A percentile compares a stretch with the other conserved stretches of the same genome.
These are phyloP conservation scores for Scaptomyza flava DNA, from an alignment of 2,888 invertebrate species.

Conservation along the genomic window DNA sequence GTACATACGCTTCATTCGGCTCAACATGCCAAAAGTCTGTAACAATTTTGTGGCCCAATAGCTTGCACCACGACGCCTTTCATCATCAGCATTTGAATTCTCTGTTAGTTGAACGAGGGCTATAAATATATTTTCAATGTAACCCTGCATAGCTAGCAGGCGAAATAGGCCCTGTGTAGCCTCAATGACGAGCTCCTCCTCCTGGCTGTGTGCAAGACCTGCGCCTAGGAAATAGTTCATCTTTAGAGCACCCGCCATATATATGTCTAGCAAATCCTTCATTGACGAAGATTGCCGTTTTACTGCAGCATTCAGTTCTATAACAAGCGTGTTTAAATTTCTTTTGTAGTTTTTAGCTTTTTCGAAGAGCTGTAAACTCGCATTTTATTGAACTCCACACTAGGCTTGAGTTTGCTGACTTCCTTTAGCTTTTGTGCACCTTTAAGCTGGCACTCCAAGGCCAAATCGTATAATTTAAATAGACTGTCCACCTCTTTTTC, in stretches of 20 bases:
- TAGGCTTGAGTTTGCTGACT: conserved; percentile 66
- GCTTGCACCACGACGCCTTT: conserved; percentile 73
- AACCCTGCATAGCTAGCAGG: conserved; percentile 77
- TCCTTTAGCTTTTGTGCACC: conserved; percentile 70
- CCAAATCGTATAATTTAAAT: conserved; percentile 78
- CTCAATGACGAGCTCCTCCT: conserved; percentile 66
- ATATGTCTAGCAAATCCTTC: conserved; percentile 74
- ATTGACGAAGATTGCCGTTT: conserved; percentile 61
- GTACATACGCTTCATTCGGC: conserved; percentile 80
- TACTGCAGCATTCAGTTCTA: conserved; percentile 57
- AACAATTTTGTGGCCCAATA: conserved; percentile 83
- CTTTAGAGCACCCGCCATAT: conserved; percentile 66
- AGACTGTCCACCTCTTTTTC: conserved; percentile 65
- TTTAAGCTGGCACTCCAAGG: conserved; percentile 66
- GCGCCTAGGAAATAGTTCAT: conserved; percentile 80
- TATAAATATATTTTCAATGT: conserved; percentile 80
- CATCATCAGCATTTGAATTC: conserved; percentile 55
- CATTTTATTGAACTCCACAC: conserved; percentile 67
- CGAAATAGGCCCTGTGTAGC: conserved; percentile 79
- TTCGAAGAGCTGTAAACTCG: conserved; percentile 60
- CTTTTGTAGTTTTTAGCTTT: conserved; percentile 44
- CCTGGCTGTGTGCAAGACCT: conserved; percentile 49
- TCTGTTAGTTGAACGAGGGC: conserved; percentile 78
- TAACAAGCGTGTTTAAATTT: conserved; percentile 51
- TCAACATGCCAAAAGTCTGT: conserved; percentile 76